These are phyloP conservation scores for Panthera tigris DNA, from an alignment of 2,113 vertebrate species.

Conservation along the genomic window DNA sequence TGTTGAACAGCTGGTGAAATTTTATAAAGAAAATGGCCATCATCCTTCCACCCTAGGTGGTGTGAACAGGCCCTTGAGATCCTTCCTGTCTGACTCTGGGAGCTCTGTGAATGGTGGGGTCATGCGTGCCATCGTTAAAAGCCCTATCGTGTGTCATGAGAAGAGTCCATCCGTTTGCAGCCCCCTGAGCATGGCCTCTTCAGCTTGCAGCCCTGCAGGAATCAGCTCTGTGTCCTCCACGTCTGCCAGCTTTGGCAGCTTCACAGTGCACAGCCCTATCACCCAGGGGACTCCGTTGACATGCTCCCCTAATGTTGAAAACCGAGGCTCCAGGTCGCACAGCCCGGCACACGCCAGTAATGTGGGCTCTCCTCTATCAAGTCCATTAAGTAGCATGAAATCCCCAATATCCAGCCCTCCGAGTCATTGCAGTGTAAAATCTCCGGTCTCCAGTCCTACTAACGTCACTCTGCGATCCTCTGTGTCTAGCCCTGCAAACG, in stretches of 20 bases:
- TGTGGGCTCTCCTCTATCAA: slow-evolving; percentile 94
- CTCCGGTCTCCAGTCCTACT: slow-evolving; percentile 93
- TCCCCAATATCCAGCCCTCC: slow-evolving; percentile 97
- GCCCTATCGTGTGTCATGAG: slow-evolving; percentile 85
- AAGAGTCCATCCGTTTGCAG: slow-evolving; percentile 91
- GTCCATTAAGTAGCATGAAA: slow-evolving; percentile 95
- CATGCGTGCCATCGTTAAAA: slow-evolving; percentile 86
- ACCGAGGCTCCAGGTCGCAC: slow-evolving; percentile 90
- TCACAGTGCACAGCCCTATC: slow-evolving; percentile 90
- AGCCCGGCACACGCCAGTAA: slow-evolving; percentile 93
- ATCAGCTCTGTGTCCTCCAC: slow-evolving; percentile 95
- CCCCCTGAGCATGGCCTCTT: slow-evolving; percentile 89
- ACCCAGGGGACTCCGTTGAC: slow-evolving; percentile 89
- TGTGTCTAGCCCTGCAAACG: slow-evolving; percentile 92
- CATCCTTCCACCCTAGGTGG: slow-evolving; percentile 82
- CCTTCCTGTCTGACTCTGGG: slow-evolving; percentile 85
- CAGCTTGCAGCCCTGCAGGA: slow-evolving; percentile 88
- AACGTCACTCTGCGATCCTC: slow-evolving; percentile 89
- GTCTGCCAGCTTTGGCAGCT: slow-evolving; percentile 90
- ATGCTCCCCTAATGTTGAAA: slow-evolving; percentile 88
- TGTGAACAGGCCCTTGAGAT: slow-evolving; percentile 82
- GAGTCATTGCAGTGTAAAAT: slow-evolving; percentile 95
- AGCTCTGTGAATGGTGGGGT: slow-evolving; percentile 84
- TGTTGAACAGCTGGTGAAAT: slow-evolving; percentile 88
- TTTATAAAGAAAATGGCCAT: slow-evolving; percentile 88